Conservation (phyloP, 1,140 invertebrate genomes). For the Probaryconus sp. region DNA sequence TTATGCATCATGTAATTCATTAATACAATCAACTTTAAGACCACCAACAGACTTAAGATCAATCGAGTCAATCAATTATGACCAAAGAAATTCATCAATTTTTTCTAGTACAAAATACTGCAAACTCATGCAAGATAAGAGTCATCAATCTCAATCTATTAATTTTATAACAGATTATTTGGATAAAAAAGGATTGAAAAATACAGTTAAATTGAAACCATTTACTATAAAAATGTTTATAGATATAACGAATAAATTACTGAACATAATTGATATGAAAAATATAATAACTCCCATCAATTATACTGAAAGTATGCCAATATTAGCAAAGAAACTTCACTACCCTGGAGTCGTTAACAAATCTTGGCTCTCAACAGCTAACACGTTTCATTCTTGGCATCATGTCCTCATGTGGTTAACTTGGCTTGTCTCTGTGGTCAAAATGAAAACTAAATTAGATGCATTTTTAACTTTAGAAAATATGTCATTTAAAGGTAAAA, state of each 20-base stretch:
- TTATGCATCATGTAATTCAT: no score
- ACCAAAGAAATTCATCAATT: no score
- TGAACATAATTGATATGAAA: constrained; percentile 63
- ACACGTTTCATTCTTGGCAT: constrained; percentile 80
- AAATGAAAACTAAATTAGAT: constrained; percentile 65
- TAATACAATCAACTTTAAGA: no score
- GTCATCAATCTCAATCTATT: constrained; percentile 66
- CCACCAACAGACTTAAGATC: no score
- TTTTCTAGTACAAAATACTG: no score
- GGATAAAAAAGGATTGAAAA: constrained; percentile 53
- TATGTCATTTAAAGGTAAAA: constrained; percentile 20
- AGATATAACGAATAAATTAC: constrained; percentile 64
- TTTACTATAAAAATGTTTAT: constrained; percentile 72
- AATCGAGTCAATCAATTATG: no score
- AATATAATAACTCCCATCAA: constrained; percentile 61
- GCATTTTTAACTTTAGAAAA: constrained; percentile 7
- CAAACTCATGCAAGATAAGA: constrained; percentile 70
- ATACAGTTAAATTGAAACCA: constrained; percentile 69
- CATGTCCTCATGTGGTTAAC: constrained; percentile 79
- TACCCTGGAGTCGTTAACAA: constrained; percentile 80
- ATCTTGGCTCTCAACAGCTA: constrained; percentile 81
- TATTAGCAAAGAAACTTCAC: constrained; percentile 77
- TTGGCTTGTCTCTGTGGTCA: constrained; percentile 77
- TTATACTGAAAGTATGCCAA: constrained; percentile 76
- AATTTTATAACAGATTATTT: constrained; percentile 68